Conservation (phyloP, 1,140 invertebrate genomes). For the Drosophila hydei region DNA sequence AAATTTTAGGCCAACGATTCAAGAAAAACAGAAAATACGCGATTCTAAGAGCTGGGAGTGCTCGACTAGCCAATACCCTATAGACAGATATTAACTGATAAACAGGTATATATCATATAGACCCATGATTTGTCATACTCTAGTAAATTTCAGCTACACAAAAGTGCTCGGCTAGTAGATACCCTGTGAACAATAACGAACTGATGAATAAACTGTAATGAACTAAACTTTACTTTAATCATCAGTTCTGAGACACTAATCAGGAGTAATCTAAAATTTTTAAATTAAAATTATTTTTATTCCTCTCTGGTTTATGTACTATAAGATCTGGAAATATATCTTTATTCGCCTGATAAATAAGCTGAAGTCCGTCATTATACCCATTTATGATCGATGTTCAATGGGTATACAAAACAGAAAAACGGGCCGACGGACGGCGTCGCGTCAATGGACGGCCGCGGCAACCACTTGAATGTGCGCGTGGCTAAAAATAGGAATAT, state of each 20-base stretch:
- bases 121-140: not conserved
- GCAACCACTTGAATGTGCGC: constrained; percentile 81
- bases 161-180: no score
- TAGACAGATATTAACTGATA: not conserved
- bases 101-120: not conserved
- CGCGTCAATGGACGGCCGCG: constrained; percentile 41
- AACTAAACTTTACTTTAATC: no score
- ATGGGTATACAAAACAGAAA: constrained; percentile 2
- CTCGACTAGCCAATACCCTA: not conserved
- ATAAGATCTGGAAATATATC: no score
- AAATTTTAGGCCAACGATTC: constrained; percentile 69
- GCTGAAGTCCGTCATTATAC: not conserved
- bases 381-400: not conserved
- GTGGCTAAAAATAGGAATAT: constrained; percentile 78
- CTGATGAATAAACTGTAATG: no score
- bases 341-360: no score
- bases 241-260: no score
- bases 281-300: no score
- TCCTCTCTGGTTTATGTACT: no score
- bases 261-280: no score
- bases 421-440: constrained; percentile 10
- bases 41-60: not conserved
- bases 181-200: no score
- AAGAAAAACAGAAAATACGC: constrained; percentile 26
- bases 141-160: no score